These are phyloP conservation scores for Sarcophaga caerulescens DNA, from an alignment of 2,888 invertebrate genomes.

Conservation along the genomic window DNA sequence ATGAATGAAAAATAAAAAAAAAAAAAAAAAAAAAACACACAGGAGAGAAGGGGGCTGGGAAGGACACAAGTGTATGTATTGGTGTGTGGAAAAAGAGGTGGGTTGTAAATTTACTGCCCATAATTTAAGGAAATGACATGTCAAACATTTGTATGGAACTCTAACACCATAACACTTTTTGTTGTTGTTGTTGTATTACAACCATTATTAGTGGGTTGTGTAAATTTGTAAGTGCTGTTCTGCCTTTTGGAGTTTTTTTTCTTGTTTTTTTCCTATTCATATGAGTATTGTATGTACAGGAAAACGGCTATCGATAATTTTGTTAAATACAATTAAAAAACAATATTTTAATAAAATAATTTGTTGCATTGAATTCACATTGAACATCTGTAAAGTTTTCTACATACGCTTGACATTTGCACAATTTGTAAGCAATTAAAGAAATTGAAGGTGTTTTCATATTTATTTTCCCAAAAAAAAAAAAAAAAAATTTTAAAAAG, in stretches of 20 bases:
- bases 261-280: conserved; percentile 12
- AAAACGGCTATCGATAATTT: no score
- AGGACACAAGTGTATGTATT: background rate
- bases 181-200: background rate
- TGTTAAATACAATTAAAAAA: background rate
- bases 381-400: conserved; percentile 58
- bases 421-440: conserved; percentile 51
- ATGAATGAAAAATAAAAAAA: background rate
- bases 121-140: conserved; percentile 57
- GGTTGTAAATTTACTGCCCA: conserved; percentile 62
- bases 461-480: conserved; percentile 13
- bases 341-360: conserved; percentile 11
- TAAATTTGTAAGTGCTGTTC: conserved; percentile 48
- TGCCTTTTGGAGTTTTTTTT: conserved; percentile 44
- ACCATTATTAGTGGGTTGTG: conserved; percentile 57
- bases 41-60: background rate
- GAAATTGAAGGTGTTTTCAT: conserved; percentile 53
- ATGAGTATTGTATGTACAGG: conserved; percentile 8
- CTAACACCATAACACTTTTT: background rate
- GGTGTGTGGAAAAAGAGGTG: conserved; percentile 37
- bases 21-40: background rate
- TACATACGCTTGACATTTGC: conserved; percentile 59
- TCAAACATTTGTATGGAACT: conserved; percentile 50
- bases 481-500: background rate
- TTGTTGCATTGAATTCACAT: conserved; percentile 14